Base-by-base conservation (phyloP, 2,797 vertebrate species). In the Lophotriccus pileatus region DNA sequence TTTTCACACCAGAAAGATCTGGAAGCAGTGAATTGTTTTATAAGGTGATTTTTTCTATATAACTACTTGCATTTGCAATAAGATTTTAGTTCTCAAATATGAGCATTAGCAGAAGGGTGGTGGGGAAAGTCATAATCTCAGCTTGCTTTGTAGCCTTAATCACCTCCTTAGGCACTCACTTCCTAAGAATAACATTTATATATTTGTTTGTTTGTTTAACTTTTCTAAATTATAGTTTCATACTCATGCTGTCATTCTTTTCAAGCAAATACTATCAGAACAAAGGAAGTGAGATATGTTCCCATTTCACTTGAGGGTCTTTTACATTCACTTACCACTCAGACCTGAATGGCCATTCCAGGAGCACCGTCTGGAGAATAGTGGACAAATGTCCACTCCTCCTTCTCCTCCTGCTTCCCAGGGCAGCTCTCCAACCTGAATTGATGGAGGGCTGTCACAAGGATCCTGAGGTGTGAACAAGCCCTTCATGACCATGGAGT, bases 301-400 rank as follows among this genome's bases (percentile, higher is more conserved):
- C 64, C 49, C 10, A 24, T 77, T 90, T 83, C 53, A 68, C 17
- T 17, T 41, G 43, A 89, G 49, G 34, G 27, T 17, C 37, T 91
- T 87, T 83, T 75, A 25, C 24, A 73, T 34, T 41, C 43, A 30
- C 21, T 75, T 44, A 36, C 22, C 27, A 39, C 23, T 75, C 76
- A 30, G 32, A 55, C 30, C 14, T 81, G 58, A 81, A 56, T 10
- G 43, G 52, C 22, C 52, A 68, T 52, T 60, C 24, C 24, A 60
- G 66, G 30, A 83, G 28, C 14, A 58, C 4, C 1, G 0, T 30
- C 84, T 58, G 58, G 82, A 85, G 49, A 75, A 74, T 4, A 1
- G 0, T 0, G 0, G 34, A n/a, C 14, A 7, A 90, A 63, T 27
- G 30, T 32, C 41, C 46, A 13, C 21, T 86, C 16, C 41, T 87